These are phyloP conservation scores for Agrochola macilenta DNA, from an alignment of 2,888 invertebrate species.

Conservation along the genomic window DNA sequence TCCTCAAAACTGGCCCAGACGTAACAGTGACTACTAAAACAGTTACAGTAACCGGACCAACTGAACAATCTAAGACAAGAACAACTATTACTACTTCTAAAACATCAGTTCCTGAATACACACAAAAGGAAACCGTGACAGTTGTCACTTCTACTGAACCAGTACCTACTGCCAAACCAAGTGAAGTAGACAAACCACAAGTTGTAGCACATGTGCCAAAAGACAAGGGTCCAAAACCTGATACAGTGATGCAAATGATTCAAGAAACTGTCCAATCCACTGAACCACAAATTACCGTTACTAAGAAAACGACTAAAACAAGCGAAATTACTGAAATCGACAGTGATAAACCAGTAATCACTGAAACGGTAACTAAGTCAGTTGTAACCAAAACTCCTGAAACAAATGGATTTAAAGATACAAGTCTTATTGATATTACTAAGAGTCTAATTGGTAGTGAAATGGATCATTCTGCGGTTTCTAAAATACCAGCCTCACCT, in stretches of 20 bases:
- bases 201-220: background rate
- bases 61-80: constrained; percentile 29
- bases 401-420: constrained; percentile 49
- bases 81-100: constrained; percentile 41
- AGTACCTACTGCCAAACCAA: background rate
- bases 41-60: constrained; percentile 24
- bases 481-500: constrained; percentile 63
- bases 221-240: constrained; percentile 32
- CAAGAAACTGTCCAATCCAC: constrained; percentile 55
- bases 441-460: constrained; percentile 70
- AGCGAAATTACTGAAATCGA: constrained; percentile 18
- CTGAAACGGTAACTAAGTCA: constrained; percentile 29
- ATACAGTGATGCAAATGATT: constrained; percentile 50
- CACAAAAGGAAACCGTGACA: constrained; percentile 25
- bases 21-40: constrained; percentile 41
- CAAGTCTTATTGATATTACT: constrained; percentile 60
- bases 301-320: constrained; percentile 32
- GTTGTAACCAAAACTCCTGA: constrained; percentile 30
- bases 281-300: constrained; percentile 51
- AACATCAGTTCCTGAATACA: constrained; percentile 24
- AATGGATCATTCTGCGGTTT: constrained; percentile 66
- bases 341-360: constrained; percentile 28
- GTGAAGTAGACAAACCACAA: constrained; percentile 22
- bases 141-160: constrained; percentile 32
- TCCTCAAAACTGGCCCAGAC: constrained; percentile 15